These are phyloP conservation scores for Chloropsis hardwickii DNA, from an alignment of 2,113 vertebrate species.

Conservation along the genomic window DNA sequence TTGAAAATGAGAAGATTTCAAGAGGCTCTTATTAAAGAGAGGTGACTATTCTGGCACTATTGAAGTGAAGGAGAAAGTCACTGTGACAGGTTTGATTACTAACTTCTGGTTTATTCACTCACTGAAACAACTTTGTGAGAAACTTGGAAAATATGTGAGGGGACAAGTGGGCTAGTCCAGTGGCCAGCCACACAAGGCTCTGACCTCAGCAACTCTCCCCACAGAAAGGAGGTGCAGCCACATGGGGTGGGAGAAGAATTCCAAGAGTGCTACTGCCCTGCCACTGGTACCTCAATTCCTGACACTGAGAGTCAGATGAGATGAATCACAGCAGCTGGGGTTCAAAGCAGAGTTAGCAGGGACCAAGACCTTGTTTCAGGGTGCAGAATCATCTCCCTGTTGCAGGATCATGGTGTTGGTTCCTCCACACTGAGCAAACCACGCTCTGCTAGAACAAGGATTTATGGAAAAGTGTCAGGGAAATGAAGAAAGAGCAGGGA, in stretches of 20 bases:
- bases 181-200: neutral
- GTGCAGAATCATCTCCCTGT: neutral
- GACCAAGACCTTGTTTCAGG: neutral
- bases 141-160: neutral
- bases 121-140: neutral
- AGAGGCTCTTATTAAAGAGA: neutral
- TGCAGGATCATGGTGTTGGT: neutral
- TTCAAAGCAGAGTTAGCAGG: neutral
- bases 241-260: neutral
- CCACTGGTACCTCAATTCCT: neutral
- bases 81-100: neutral
- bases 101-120: neutral
- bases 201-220: neutral
- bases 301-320: neutral
- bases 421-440: neutral
- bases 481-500: neutral
- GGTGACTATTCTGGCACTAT: neutral
- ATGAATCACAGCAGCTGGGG: neutral
- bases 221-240: neutral
- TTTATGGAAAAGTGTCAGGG: neutral
- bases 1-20: neutral
- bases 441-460: neutral
- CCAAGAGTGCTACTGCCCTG: neutral
- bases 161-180: neutral
- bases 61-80: neutral